A percentile compares a stretch with the other conserved stretches of the same genome.
phyloP scores from a whole-genome alignment of 2,113 vertebrate species.

The Dendropsophus ebraccatus region DNA sequence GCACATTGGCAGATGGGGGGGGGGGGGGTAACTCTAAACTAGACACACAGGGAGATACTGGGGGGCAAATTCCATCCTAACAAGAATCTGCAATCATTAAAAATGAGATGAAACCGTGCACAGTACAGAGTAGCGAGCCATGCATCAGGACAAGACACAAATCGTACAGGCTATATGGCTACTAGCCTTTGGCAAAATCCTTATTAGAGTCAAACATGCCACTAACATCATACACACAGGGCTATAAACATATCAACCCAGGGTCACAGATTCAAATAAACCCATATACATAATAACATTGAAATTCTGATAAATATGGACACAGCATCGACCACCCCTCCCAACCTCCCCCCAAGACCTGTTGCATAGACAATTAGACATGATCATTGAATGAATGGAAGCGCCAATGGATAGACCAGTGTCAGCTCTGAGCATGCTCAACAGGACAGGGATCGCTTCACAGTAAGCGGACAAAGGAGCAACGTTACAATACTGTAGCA shows the following conservation, averaged over 20 bases:
- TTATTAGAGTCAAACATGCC: constrained; percentile 90
- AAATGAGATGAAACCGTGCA: constrained; percentile 85
- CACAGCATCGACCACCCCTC: constrained; percentile 60
- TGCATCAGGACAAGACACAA: constrained; percentile 88
- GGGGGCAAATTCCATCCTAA: constrained; percentile 68
- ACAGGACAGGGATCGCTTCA: constrained; percentile 67
- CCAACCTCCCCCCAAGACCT: constrained; percentile 79
- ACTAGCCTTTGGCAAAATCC: constrained; percentile 93
- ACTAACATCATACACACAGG: constrained; percentile 85
- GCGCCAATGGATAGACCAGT: constrained; percentile 62
- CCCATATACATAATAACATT: constrained; percentile 79
- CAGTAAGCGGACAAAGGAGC: constrained; percentile 65
- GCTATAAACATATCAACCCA: constrained; percentile 80
- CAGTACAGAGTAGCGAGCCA: constrained; percentile 86
- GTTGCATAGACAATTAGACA: constrained; percentile 98
- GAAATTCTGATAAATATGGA: constrained; percentile 80
- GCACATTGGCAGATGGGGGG: neutral
- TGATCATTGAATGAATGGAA: constrained; percentile 77
- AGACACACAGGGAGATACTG: neutral
- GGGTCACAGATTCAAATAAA: constrained; percentile 77
- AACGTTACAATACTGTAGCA: constrained; percentile 54
- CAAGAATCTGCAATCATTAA: constrained; percentile 78
- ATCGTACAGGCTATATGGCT: constrained; percentile 80
- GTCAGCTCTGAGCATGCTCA: constrained; percentile 63
- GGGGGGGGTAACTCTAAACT: neutral